Conservation (phyloP, 2,113 vertebrate species). For the Rhineura floridana region DNA sequence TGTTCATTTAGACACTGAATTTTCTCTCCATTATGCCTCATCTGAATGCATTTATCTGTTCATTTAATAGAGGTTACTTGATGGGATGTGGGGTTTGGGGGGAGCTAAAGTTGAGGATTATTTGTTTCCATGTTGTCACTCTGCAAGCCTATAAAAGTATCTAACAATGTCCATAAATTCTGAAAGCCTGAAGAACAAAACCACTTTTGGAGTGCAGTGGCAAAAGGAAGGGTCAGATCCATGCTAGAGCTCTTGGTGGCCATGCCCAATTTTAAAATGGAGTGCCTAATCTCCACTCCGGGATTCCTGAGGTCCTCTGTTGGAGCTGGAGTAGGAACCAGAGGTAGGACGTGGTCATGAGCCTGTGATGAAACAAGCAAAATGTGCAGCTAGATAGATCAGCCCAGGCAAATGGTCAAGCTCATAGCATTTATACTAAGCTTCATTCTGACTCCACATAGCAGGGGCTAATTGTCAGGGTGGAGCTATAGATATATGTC, state of each 20-base stretch:
- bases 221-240: neutral
- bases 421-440: neutral
- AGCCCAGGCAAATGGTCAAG: neutral
- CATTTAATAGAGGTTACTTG: constrained; percentile 58
- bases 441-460: neutral
- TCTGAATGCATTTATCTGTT: constrained; percentile 57
- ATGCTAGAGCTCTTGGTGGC: fast-evolving
- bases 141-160: constrained; percentile 47
- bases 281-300: too few species aligned
- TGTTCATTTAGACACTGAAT: constrained; percentile 64
- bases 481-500: neutral
- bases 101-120: constrained; percentile 38
- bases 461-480: neutral
- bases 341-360: neutral
- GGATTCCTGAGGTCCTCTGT: neutral
- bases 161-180: constrained; percentile 47
- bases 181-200: neutral
- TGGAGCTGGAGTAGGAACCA: neutral
- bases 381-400: neutral
- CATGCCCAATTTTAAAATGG: neutral
- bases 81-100: constrained; percentile 23
- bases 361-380: neutral
- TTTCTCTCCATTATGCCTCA: constrained; percentile 64
- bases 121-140: neutral
- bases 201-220: neutral